Evolutionary conservation across 2,113 vertebrate genomes (phyloP), one percentile per base, ranked within the genome.

Genomic region (Cygnus buccinator): DNA sequence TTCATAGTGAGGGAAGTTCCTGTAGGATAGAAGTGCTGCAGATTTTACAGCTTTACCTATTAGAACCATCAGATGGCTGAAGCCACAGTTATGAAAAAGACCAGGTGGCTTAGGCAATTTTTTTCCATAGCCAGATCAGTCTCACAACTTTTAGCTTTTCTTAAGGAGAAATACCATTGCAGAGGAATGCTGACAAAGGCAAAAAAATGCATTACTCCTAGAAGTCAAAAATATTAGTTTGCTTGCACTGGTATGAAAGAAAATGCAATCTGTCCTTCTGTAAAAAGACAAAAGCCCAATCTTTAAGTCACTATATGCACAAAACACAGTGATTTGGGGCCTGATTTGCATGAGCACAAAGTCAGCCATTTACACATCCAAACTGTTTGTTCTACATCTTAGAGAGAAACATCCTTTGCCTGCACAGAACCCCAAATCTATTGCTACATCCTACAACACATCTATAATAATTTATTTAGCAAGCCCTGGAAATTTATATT

Each of bases 111-210:
- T 17, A 41, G 67, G 96, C n/a, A 94, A 96, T 91, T 52, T 96
- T 93, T 52, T 96, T 94, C 61, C 94, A 73, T 54, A 94, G 94
- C 95, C 96, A 96, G 78, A 93, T 94, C 54, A 63, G 89, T 87
- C 87, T 91, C 66, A 59, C 74, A 66, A 85, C 67, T 92, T 96
- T 94, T 91, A 93, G 91, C 55, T 80, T 94, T 94, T 73, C 76
- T 87, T n/a, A 73, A 80, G 41, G 33, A 89, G 67, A 77, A 94
- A 72, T 71, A 71, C 46, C 71, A 63, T 44, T 35, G 50, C 77
- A 85, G 63, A 73, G 28, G 44, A 81, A 91, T 13, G n/a, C 31
- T 79, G 89, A 84, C 25, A 87, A 93, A 93, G 75, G 20, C 57
- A 76, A 41, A 71, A 37, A 88, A 63, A 75, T 13, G 13, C 12